Conservation (phyloP, 2,797 vertebrate species). For the Sandelia bainsii region DNA sequence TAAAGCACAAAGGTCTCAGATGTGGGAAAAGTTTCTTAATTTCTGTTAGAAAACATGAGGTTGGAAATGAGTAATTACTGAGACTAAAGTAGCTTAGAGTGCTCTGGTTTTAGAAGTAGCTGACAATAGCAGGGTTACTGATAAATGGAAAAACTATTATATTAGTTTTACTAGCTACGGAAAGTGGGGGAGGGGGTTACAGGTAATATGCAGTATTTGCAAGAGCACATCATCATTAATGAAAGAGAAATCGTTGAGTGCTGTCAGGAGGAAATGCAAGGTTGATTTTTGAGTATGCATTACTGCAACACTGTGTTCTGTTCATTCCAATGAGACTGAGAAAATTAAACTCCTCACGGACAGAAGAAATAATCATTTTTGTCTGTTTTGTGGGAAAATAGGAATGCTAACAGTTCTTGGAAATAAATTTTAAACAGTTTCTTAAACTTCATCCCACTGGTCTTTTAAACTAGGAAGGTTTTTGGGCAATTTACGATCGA, state of each 20-base stretch:
- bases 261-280: not conserved
- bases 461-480: no score
- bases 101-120: not conserved
- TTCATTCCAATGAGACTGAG: not conserved
- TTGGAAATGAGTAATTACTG: not conserved
- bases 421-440: no score
- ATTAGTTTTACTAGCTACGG: no score
- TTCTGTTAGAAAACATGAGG: not conserved
- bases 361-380: no score
- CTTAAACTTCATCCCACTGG: no score
- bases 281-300: no score
- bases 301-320: not conserved
- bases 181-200: not conserved
- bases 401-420: no score
- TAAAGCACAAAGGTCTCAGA: no score
- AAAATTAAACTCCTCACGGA: no score
- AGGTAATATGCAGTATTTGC: slow-evolving; percentile 4
- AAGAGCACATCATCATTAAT: slow-evolving; percentile 5
- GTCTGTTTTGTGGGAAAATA: no score
- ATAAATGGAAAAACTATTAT: not conserved
- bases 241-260: not conserved
- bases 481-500: no score
- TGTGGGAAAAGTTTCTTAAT: not conserved
- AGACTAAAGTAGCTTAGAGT: no score
- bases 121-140: not conserved